These are phyloP conservation scores for Gallinago nigripennis DNA, from an alignment of 2,797 vertebrate species.

Conservation along the genomic window DNA sequence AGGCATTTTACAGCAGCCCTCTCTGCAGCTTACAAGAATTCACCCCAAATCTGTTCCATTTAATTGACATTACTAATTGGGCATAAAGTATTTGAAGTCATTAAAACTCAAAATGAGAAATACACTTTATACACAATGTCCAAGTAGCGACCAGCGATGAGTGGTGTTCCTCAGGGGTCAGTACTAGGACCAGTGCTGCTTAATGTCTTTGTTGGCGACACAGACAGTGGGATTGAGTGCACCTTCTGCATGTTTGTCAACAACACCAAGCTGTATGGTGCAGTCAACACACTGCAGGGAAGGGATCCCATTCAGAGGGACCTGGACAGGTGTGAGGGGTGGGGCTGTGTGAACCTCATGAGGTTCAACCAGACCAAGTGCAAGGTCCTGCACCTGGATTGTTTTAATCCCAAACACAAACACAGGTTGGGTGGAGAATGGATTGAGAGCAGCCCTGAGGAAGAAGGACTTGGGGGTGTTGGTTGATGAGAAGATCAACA, in stretches of 20 bases:
- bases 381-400: not conserved
- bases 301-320: not conserved
- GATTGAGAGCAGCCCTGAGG: not conserved
- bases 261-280: not conserved
- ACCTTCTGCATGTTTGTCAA: not conserved
- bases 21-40: not conserved
- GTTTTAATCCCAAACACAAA: not conserved
- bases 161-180: not conserved
- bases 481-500: not conserved
- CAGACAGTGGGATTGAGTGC: not conserved
- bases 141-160: not conserved
- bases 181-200: not conserved
- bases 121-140: not conserved
- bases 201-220: not conserved
- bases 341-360: not conserved
- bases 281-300: not conserved
- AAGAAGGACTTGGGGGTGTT: not conserved
- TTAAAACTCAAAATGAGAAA: slow-evolving; percentile 24
- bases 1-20: not conserved
- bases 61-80: slow-evolving; percentile 19
- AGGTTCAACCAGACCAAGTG: not conserved
- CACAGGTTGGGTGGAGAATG: not conserved
- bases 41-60: not conserved
- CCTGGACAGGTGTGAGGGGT: not conserved
- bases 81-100: slow-evolving; percentile 17